These are phyloP conservation scores for Pterocles orientalis DNA, from an alignment of 2,113 vertebrate species.

Conservation along the genomic window DNA sequence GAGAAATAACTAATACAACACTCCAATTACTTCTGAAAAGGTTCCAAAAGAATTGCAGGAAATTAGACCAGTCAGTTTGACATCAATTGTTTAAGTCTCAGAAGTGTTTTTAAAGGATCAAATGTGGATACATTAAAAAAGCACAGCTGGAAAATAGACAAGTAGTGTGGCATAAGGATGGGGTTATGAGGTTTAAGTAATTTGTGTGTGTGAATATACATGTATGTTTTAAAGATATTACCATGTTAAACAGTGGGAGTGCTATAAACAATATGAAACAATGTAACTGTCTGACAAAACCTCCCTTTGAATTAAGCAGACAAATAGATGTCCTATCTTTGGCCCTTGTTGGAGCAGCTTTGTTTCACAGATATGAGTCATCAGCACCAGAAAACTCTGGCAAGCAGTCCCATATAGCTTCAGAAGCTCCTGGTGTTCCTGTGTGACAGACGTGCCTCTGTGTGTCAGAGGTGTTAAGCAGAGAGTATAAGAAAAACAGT, in stretches of 20 bases:
- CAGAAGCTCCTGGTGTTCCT: neutral
- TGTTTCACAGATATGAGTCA: neutral
- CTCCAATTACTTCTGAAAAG: conserved; percentile 66
- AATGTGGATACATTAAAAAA: conserved; percentile 64
- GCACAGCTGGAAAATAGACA: conserved; percentile 62
- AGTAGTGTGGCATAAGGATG: conserved; percentile 47
- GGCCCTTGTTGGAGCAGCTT: neutral
- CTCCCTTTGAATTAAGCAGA: neutral
- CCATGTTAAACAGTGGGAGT: neutral
- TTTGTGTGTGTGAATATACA: conserved; percentile 31
- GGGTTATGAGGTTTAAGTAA: conserved; percentile 44
- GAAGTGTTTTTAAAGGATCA: conserved; percentile 72
- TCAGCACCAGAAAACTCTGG: neutral
- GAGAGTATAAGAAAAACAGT: neutral
- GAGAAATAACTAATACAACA: conserved; percentile 47
- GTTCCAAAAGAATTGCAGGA: conserved; percentile 66
- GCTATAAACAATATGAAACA: neutral
- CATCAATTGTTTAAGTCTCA: conserved; percentile 59
- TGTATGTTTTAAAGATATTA: conserved; percentile 8
- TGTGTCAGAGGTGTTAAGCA: neutral
- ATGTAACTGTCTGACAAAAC: neutral
- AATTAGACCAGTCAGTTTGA: conserved; percentile 70
- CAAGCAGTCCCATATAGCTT: neutral
- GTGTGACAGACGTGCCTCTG: neutral
- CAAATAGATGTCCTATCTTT: neutral